These are phyloP conservation scores for Mythimna pallens DNA, from an alignment of 2,888 invertebrate genomes.

Conservation along the genomic window DNA sequence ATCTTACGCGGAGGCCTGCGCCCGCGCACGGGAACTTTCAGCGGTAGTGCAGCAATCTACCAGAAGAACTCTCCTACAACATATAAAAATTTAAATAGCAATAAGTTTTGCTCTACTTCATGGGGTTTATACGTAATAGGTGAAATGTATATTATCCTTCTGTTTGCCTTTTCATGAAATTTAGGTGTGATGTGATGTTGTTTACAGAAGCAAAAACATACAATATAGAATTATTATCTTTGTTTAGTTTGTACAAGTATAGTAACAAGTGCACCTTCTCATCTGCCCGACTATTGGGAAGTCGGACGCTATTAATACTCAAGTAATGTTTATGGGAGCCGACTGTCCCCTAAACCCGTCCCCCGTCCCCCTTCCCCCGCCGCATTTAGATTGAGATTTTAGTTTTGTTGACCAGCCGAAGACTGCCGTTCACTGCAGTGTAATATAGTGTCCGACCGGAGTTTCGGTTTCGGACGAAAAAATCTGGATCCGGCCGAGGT, in stretches of 20 bases:
- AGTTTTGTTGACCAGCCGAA: conserved; percentile 33
- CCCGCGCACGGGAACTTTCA: not conserved
- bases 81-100: too few relatives aligned
- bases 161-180: too few relatives aligned
- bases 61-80: too few relatives aligned
- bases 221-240: too few relatives aligned
- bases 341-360: not conserved
- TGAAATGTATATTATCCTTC: too few relatives aligned
- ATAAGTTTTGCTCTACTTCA: too few relatives aligned
- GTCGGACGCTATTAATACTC: conserved; percentile 37
- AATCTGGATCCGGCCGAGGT: too few relatives aligned
- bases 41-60: too few relatives aligned
- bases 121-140: too few relatives aligned
- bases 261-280: conserved; percentile 14
- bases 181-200: too few relatives aligned
- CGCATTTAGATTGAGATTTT: conserved; percentile 54
- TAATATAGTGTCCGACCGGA: conserved; percentile 1
- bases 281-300: not conserved
- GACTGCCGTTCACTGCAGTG: conserved; percentile 17
- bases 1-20: conserved; percentile 55
- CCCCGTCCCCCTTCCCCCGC: not conserved
- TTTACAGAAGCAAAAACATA: too few relatives aligned
- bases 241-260: not conserved
- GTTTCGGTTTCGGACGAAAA: too few relatives aligned
- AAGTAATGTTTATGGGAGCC: conserved; percentile 39